A percentile compares a stretch with the other conserved stretches of the same genome.
Conservation (phyloP, 2,888 invertebrate genomes). For the Nephrotoma appendiculata region DNA sequence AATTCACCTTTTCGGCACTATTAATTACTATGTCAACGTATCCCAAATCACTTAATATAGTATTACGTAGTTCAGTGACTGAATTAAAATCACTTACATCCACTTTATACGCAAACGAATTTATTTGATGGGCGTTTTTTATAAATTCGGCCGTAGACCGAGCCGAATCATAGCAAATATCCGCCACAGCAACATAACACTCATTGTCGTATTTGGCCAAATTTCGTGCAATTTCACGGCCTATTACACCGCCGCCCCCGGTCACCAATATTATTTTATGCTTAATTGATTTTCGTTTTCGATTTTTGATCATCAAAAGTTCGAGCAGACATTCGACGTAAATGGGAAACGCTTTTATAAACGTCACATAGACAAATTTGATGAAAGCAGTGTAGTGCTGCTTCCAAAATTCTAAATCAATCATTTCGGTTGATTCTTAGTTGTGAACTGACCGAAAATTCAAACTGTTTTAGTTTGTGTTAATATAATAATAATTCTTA, state of each 20-base stretch:
- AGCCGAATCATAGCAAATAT: constrained; percentile 10
- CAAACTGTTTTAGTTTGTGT: too few species aligned
- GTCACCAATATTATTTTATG: background rate
- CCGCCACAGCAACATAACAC: constrained; percentile 12
- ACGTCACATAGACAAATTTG: background rate
- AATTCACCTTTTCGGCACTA: constrained; percentile 33
- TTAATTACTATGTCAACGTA: constrained; percentile 34
- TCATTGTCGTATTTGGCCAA: constrained; percentile 16
- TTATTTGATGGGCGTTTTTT: constrained; percentile 9
- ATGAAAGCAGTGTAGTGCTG: background rate
- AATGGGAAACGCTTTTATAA: background rate
- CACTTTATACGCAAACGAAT: background rate
- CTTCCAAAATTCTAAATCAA: background rate
- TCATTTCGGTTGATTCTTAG: background rate
- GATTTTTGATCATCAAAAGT: background rate
- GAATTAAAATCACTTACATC: constrained; percentile 10
- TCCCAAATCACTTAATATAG: constrained; percentile 19
- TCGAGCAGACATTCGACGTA: background rate
- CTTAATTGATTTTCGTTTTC: background rate
- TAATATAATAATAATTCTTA: background rate
- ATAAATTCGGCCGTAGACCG: constrained; percentile 8
- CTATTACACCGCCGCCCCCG: constrained; percentile 21
- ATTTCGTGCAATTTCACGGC: constrained; percentile 17
- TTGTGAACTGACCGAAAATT: background rate
- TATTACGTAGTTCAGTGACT: constrained; percentile 5